Evolutionary conservation across 1,140 invertebrate species (phyloP).

Genomic region (Chironomus striatipennis): DNA sequence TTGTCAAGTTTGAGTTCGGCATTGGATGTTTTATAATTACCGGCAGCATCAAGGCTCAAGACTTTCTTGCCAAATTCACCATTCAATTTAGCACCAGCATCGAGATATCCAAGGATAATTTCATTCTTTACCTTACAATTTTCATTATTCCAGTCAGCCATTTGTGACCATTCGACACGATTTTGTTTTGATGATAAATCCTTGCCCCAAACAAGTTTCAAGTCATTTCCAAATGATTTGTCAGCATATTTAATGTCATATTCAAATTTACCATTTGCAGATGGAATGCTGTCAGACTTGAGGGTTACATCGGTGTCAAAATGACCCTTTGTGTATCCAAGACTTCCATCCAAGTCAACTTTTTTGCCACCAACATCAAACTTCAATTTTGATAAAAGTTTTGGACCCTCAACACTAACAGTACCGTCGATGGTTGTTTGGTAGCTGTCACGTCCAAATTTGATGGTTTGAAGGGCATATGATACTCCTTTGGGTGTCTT

Average conservation of each 20-base stretch:
- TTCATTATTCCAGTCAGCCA: constrained; percentile 45
- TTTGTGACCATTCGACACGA: neutral
- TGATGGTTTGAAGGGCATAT: neutral
- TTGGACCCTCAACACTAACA: neutral
- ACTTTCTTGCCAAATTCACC: constrained; percentile 10
- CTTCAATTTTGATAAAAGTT: neutral
- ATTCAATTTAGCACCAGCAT: neutral
- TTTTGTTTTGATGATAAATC: constrained; percentile 49
- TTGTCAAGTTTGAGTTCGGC: constrained; percentile 29
- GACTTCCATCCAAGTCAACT: neutral
- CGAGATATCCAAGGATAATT: constrained; percentile 28
- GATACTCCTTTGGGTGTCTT: neutral
- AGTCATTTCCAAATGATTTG: constrained; percentile 39
- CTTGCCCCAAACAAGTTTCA: constrained; percentile 51
- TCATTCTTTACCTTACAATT: constrained; percentile 41
- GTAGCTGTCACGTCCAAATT: neutral
- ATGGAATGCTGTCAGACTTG: neutral
- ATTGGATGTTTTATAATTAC: constrained; percentile 8
- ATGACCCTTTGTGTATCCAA: neutral
- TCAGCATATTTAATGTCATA: constrained; percentile 39
- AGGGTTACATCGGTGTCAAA: neutral
- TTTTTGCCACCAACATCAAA: neutral
- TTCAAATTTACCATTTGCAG: constrained; percentile 32
- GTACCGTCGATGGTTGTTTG: neutral
- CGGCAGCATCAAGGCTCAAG: neutral